These are phyloP conservation scores for Eurosta solidaginis DNA, from an alignment of 1,140 invertebrate species.

Conservation along the genomic window DNA sequence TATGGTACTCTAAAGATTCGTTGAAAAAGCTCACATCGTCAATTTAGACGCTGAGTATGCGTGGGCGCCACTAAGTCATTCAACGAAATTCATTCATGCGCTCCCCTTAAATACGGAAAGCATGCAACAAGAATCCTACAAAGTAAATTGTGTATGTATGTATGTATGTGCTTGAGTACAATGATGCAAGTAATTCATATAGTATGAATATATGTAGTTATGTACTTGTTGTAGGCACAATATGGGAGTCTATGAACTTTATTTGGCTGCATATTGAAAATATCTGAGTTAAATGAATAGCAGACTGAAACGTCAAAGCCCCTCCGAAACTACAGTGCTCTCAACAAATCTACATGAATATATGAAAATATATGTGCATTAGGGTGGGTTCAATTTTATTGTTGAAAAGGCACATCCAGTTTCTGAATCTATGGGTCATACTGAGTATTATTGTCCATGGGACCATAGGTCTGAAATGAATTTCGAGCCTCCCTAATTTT, in stretches of 20 bases:
- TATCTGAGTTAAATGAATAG: background rate
- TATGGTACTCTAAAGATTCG: slow-evolving; percentile 1
- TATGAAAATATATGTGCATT: too few relatives aligned
- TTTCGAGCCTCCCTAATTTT: too few relatives aligned
- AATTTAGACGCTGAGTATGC: background rate
- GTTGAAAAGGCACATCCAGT: too few relatives aligned
- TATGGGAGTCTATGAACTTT: background rate
- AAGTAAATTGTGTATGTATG: background rate
- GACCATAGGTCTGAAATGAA: too few relatives aligned
- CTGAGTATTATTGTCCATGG: too few relatives aligned
- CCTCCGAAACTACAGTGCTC: too few relatives aligned
- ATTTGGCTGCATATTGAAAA: background rate
- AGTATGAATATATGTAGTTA: too few relatives aligned
- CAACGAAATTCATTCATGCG: background rate
- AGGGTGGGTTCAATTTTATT: too few relatives aligned
- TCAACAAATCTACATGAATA: too few relatives aligned
- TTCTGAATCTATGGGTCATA: too few relatives aligned
- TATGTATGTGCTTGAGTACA: background rate
- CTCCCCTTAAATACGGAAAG: background rate
- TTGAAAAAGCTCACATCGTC: background rate
- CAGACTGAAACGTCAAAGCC: background rate
- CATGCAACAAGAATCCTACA: background rate
- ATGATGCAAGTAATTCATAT: too few relatives aligned
- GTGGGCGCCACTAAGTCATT: background rate
- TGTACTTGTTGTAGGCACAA: too few relatives aligned